Conservation (phyloP, 2,888 invertebrate species). For the Ectobius pallidus region DNA sequence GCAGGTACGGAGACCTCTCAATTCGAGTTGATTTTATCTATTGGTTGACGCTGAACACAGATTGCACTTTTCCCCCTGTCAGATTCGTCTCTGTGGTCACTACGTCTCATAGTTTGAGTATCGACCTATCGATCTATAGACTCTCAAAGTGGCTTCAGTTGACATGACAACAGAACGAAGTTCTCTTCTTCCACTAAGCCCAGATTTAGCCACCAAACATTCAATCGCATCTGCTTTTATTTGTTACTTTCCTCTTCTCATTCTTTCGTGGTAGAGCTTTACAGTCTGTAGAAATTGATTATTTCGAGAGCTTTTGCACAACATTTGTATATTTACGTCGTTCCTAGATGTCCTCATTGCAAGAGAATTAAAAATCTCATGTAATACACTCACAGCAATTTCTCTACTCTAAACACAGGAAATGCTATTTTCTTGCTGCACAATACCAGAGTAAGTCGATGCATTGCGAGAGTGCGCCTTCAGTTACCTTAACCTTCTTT, state of each 20-base stretch:
- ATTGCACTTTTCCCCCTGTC: neutral
- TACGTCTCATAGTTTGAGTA: neutral
- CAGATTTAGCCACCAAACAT: neutral
- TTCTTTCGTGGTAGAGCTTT: too few relatives aligned
- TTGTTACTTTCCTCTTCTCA: neutral
- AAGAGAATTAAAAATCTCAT: too few relatives aligned
- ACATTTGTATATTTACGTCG: too few relatives aligned
- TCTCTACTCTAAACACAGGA: too few relatives aligned
- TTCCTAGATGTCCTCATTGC: too few relatives aligned
- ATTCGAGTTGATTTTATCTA: neutral
- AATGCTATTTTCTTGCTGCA: too few relatives aligned
- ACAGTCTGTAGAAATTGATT: too few relatives aligned
- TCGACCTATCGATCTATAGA: conserved; percentile 9
- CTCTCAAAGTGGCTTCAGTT: neutral
- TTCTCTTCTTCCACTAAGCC: neutral
- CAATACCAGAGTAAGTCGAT: too few relatives aligned
- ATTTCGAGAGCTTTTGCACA: too few relatives aligned
- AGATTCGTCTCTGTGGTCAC: neutral
- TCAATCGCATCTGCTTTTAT: neutral
- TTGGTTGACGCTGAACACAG: neutral
- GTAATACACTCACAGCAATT: too few relatives aligned
- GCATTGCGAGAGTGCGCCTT: too few relatives aligned
- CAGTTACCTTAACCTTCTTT: too few relatives aligned
- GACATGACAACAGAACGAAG: neutral
- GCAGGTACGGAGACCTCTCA: neutral